phyloP scores from a whole-genome alignment of 2,888 invertebrate species.

The Meganola albula region DNA sequence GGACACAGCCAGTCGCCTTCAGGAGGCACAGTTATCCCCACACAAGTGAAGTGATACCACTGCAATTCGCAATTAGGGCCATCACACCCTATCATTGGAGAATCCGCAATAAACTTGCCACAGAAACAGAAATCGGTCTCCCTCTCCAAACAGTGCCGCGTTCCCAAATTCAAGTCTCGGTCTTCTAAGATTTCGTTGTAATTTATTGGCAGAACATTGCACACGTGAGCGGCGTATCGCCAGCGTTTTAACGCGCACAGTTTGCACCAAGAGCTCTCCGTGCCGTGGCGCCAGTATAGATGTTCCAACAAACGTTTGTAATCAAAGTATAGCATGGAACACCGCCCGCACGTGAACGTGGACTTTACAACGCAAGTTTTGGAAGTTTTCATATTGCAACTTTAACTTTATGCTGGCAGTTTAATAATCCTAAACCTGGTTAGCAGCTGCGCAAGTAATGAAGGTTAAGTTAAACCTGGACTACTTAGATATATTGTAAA shows the following conservation, averaged over 20 bases:
- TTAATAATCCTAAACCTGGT: conserved; percentile 23
- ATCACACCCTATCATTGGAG: conserved; percentile 58
- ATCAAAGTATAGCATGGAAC: conserved; percentile 41
- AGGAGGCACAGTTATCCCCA: conserved; percentile 44
- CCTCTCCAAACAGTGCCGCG: conserved; percentile 21
- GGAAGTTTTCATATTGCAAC: conserved; percentile 31
- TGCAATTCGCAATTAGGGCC: conserved; percentile 38
- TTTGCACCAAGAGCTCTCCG: conserved; percentile 46
- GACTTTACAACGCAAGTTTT: conserved; percentile 26
- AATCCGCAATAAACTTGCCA: conserved; percentile 37
- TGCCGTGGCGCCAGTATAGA: conserved; percentile 59
- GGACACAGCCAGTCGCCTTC: conserved; percentile 56
- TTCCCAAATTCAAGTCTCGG: conserved; percentile 14
- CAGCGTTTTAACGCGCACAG: conserved; percentile 45
- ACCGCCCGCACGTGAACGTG: conserved; percentile 43
- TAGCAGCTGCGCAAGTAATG: conserved; percentile 9
- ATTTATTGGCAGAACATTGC: conserved; percentile 48
- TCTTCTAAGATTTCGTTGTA: conserved; percentile 24
- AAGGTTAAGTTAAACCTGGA: conserved; percentile 13
- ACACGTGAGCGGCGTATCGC: conserved; percentile 48
- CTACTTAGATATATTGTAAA: conserved; percentile 13
- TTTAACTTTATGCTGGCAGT: conserved; percentile 24
- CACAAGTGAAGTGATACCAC: conserved; percentile 58
- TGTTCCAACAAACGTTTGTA: conserved; percentile 53
- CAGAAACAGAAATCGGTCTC: conserved; percentile 47